Evolutionary conservation across 2,888 invertebrate genomes (phyloP).

Genomic region (Phortica okadai): DNA sequence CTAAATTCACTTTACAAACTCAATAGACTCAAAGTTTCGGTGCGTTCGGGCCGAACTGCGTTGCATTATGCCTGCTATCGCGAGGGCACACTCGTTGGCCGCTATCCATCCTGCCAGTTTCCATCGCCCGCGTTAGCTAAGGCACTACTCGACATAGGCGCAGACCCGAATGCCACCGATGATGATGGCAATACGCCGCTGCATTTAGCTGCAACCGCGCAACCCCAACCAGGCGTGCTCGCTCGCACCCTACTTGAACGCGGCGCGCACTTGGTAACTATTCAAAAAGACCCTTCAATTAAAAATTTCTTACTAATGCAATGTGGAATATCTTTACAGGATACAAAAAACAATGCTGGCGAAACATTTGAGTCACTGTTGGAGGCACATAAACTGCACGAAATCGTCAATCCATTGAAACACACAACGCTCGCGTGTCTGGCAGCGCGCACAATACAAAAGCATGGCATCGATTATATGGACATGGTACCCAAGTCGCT

Average conservation of each 20-base stretch:
- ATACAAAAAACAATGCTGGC: constrained; percentile 84
- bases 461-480: constrained; percentile 82
- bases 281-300: not conserved
- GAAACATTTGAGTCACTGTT: constrained; percentile 86
- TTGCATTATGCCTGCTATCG: constrained; percentile 91
- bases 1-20: constrained; percentile 86
- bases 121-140: constrained; percentile 84
- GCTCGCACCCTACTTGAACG: constrained; percentile 84
- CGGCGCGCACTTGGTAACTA: constrained; percentile 81
- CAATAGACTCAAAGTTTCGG: constrained; percentile 82
- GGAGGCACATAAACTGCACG: constrained; percentile 80
- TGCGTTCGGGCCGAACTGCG: constrained; percentile 83
- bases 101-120: constrained; percentile 84
- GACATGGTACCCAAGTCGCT: constrained; percentile 79
- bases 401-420: constrained; percentile 85
- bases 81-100: constrained; percentile 83
- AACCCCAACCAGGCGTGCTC: constrained; percentile 84
- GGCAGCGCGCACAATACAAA: constrained; percentile 88
- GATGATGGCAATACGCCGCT: constrained; percentile 91
- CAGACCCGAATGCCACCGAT: constrained; percentile 87
- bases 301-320: not conserved
- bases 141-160: constrained; percentile 88
- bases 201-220: constrained; percentile 87
- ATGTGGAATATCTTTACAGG: constrained; percentile 55
- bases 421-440: constrained; percentile 90